Evolutionary conservation across 2,797 vertebrate genomes (phyloP), one percentile per base, ranked within the genome.

Genomic region (Paramormyrops hopkinsi): DNA sequence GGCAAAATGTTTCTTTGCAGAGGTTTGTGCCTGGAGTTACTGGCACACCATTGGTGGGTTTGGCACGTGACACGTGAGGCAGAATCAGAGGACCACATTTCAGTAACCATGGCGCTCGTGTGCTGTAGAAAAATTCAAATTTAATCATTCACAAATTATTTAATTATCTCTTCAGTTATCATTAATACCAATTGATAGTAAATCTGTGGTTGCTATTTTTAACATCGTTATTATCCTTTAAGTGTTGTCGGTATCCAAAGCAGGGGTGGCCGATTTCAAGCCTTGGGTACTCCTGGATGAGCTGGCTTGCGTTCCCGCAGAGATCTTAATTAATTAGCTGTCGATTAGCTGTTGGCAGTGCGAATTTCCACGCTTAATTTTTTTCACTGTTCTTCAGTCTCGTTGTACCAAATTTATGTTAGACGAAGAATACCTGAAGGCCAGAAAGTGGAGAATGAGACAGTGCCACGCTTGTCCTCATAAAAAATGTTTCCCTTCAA

Each of bases 321-420:
- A 82, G 76, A 82, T 82, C 76, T 82, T 82, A 82, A 82, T 82
- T 82, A 82, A 82, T 82, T 82, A 82, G 76, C 41, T 44, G 76
- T 11, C n/a, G 73, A 79, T 79, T 79, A 79, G 73, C 73, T 79
- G 37, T 44, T 79, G 37, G 73, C 73, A 79, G 73, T 79, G 37
- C 1, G 41, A 82, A n/a, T 82, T 11, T 46, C 41, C 76, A 44
- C 37, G 19, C 76, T 82, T 82, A 0, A 46, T 73, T 73, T 73
- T 73, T 37, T 37, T 33, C 65, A 73, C 65, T 4, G 4, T 73
- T 73, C 69, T 73, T 37, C 5, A 17, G 33, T 37, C 69, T 73
- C 14, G 29, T 73, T 73, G 69, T 41, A 82, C 41, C 41, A 82
- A 46, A 82, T n/a, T 82, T 82, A 46, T 82, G 76, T 22, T 46